A percentile compares a stretch with the other conserved stretches of the same genome.
phyloP scores from a whole-genome alignment of 2,113 vertebrate species.

The Craseonycteris thonglongyai region DNA sequence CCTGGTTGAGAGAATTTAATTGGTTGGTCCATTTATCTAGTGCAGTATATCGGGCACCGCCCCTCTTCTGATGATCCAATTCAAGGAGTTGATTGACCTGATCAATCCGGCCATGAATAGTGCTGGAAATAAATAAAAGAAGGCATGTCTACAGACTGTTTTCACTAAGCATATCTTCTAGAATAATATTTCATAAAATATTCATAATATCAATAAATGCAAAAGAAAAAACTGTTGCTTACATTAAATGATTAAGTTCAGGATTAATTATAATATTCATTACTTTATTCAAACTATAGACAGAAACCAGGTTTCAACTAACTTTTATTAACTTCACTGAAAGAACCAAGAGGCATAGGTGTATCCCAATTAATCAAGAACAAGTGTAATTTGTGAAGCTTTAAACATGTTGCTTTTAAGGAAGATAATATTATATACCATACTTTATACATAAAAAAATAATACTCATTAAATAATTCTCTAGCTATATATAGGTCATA shows the following conservation, averaged over 20 bases:
- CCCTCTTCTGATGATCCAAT: conserved; percentile 98
- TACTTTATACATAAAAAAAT: neutral
- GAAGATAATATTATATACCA: neutral
- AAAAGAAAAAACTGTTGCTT: neutral
- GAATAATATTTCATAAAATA: conserved; percentile 4
- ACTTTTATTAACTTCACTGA: neutral
- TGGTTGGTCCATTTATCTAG: conserved; percentile 99
- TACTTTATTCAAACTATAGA: conserved; percentile 4
- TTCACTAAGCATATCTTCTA: neutral
- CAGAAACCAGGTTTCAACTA: conserved; percentile 10
- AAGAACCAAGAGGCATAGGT: neutral
- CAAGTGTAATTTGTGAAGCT: neutral
- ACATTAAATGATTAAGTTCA: neutral
- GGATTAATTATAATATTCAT: neutral
- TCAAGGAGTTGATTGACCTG: conserved; percentile 97
- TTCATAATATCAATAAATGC: neutral
- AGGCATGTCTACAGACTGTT: neutral
- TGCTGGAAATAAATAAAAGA: conserved; percentile 80
- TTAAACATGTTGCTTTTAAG: neutral
- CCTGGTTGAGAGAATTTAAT: conserved; percentile 99
- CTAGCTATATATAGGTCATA: neutral
- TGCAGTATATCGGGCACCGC: conserved; percentile 95
- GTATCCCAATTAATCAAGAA: neutral
- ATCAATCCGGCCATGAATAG: conserved; percentile 97
- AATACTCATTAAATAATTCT: neutral